phyloP scores from a whole-genome alignment of 2,888 invertebrate species.

The Sesamia inferens region DNA sequence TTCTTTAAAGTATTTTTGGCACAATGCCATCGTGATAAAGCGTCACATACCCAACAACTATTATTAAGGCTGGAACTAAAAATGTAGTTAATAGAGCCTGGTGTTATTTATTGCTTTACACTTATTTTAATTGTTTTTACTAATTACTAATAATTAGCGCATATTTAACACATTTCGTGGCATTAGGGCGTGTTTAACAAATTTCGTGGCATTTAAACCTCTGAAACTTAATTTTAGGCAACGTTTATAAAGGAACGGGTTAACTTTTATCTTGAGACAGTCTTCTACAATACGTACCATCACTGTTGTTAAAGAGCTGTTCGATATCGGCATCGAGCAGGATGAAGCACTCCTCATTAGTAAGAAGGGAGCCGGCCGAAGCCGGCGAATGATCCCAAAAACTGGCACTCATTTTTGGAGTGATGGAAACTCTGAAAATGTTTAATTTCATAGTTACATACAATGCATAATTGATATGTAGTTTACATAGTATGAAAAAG shows the following conservation, averaged over 20 bases:
- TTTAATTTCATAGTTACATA: slow-evolving; percentile 24
- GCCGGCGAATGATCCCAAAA: slow-evolving; percentile 83
- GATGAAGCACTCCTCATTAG: slow-evolving; percentile 85
- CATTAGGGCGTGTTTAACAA: neutral
- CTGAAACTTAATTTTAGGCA: neutral
- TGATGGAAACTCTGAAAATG: slow-evolving; percentile 78
- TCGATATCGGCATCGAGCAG: slow-evolving; percentile 87
- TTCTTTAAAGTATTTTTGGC: slow-evolving; percentile 7
- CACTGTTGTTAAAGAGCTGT: slow-evolving; percentile 79
- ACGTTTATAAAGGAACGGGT: neutral
- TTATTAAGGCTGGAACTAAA: neutral
- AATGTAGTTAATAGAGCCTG: neutral
- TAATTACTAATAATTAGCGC: neutral
- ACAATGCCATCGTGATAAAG: neutral
- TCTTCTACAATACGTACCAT: slow-evolving; percentile 75
- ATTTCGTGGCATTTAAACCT: neutral
- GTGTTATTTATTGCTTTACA: neutral
- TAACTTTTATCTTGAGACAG: neutral
- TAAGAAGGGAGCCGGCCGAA: slow-evolving; percentile 86
- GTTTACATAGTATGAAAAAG: neutral
- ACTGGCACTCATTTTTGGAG: slow-evolving; percentile 83
- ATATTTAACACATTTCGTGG: neutral
- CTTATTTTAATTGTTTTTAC: neutral
- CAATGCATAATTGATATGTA: neutral
- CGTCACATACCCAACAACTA: neutral